These are phyloP conservation scores for Gila orcuttii DNA, from an alignment of 2,113 vertebrate species.

Conservation along the genomic window DNA sequence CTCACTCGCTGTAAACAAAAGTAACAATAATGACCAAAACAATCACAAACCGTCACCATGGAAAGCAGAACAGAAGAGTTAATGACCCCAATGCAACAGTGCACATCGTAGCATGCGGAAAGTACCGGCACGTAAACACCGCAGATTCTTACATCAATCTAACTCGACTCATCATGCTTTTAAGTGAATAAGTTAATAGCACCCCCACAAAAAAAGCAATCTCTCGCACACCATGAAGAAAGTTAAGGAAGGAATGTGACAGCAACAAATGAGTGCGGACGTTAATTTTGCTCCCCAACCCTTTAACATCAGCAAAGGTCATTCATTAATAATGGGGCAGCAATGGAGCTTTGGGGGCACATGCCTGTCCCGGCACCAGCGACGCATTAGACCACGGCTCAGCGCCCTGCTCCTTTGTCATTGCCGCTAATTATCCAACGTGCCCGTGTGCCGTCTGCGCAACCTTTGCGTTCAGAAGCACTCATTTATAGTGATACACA, in stretches of 20 bases:
- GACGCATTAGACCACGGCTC: conserved; percentile 61
- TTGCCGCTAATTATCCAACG: conserved; percentile 61
- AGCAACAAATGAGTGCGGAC: conserved; percentile 63
- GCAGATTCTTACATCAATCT: not conserved
- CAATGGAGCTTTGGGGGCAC: conserved; percentile 55
- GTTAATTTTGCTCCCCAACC: conserved; percentile 63
- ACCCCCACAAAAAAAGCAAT: conserved; percentile 15
- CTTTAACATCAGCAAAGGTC: conserved; percentile 65
- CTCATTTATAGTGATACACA: conserved; percentile 33
- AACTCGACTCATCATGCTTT: not conserved
- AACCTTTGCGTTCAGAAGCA: conserved; percentile 2
- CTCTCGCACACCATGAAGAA: conserved; percentile 15
- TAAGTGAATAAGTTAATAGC: conserved; percentile 24
- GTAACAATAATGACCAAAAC: conserved; percentile 48
- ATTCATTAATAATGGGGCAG: conserved; percentile 66
- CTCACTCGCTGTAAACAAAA: conserved; percentile 39
- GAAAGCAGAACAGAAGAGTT: conserved; percentile 16
- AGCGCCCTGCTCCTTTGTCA: conserved; percentile 58
- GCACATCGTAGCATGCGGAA: not conserved
- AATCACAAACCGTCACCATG: conserved; percentile 37
- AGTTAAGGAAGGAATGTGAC: conserved; percentile 52
- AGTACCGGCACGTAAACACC: conserved; percentile 5
- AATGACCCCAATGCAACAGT: not conserved
- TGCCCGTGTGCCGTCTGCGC: conserved; percentile 28
- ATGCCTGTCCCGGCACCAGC: conserved; percentile 57